Base-by-base conservation (phyloP, 2,113 vertebrate genomes). In the Melozone crissalis region DNA sequence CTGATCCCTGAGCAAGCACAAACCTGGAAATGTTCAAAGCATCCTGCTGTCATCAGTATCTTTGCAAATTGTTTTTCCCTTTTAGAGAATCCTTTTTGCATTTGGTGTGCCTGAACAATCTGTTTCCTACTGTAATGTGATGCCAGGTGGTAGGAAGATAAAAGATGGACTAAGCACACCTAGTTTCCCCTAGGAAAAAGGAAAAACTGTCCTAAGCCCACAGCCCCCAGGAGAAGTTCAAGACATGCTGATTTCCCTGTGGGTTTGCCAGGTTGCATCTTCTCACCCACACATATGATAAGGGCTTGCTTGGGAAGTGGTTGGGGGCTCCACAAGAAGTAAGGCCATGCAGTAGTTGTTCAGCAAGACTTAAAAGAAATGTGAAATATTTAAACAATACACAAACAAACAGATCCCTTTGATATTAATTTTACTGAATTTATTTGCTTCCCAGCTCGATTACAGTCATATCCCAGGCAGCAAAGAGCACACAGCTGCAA, bases 11-110 rank as follows among this genome's bases (percentile, higher is more conserved):
- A 82, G 35, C 71, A 93, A 94, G 85, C 33, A 66, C 49, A 46
- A 76, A 91, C 51, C 46, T 80, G 57, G 28, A 84, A 83, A 85
- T 33, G 43, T 94, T 93, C 62, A 85, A 91, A 91, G 75, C 62
- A 79, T 87, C 46, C 66, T 91, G 62, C 82, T 87, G 74, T 68
- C 78, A 51, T 67, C 51, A 20, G 46, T 87, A 83, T 20, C 51
- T 77, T 89, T 76, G 55, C 33, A 97, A 89, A 85, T 58, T 54
- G n/a, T 23, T 94, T 94, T 92, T 79, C 39, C 26, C 43, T 85
- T 94, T 84, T 33, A 89, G 71, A 76, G 33, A 58, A 73, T 73
- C 21, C 41, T 84, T 62, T 66, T 52, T 73, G 54, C 63, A 43
- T 85, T 58, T 57, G 2, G 8, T 59, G 52, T 55, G 46, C 51